phyloP scores from a whole-genome alignment of 2,888 invertebrate genomes.

The Exephanes ischioxanthus region DNA sequence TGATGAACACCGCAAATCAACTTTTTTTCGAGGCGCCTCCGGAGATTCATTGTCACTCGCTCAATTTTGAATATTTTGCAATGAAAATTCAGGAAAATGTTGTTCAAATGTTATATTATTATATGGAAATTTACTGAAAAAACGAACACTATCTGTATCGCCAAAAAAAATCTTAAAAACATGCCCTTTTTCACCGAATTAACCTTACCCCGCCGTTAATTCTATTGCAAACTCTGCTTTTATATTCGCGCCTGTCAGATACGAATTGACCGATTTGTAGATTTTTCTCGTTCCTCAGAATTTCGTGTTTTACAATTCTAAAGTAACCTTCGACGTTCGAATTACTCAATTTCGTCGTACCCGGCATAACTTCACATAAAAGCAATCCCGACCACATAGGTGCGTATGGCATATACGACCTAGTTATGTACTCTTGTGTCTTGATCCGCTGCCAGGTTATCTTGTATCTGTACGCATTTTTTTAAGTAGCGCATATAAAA shows the following conservation, averaged over 20 bases:
- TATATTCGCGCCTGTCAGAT: not conserved
- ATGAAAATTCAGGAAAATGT: too few species aligned
- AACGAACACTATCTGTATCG: too few species aligned
- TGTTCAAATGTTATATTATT: too few species aligned
- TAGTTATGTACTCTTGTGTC: not conserved
- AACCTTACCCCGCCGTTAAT: too few species aligned
- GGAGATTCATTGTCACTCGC: too few species aligned
- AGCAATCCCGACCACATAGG: not conserved
- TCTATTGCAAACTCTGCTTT: not conserved
- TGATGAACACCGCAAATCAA: too few species aligned
- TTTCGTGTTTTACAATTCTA: not conserved
- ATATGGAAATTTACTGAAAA: too few species aligned
- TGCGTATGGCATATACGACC: not conserved
- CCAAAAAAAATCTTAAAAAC: too few species aligned
- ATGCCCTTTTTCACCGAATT: too few species aligned
- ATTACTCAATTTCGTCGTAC: not conserved
- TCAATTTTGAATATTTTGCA: too few species aligned
- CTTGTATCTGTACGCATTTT: not conserved
- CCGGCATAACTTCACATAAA: not conserved
- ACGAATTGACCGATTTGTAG: not conserved
- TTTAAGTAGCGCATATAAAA: not conserved
- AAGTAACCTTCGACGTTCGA: not conserved
- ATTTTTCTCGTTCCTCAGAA: not conserved
- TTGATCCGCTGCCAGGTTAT: not conserved
- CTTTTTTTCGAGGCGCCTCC: too few species aligned